Percentiles rank a stretch among this genome's conserved stretches.
Conservation (phyloP, 1,140 invertebrate genomes). For the Macrostomum lignano region DNA sequence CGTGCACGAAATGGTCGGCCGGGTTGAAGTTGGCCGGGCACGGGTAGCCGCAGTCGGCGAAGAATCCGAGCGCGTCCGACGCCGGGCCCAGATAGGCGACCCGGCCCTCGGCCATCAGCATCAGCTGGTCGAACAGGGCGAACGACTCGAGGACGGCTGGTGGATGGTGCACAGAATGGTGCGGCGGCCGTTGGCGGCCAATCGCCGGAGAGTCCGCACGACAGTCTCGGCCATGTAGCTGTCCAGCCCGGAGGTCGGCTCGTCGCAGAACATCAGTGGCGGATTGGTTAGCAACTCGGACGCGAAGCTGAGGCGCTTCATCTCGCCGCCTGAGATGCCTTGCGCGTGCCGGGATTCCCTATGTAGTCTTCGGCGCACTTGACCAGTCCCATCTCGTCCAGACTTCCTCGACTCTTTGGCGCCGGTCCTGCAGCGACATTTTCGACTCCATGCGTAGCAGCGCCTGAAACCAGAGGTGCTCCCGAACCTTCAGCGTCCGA, state of each 20-base stretch:
- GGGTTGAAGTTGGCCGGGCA: conserved; percentile 38
- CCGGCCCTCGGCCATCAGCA: conserved; percentile 3
- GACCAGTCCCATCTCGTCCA: conserved; percentile 48
- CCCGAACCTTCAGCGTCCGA: conserved; percentile 32
- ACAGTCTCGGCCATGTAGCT: conserved; percentile 69
- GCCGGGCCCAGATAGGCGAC: neutral
- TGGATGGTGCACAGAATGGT: conserved; percentile 78
- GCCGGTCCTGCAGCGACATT: conserved; percentile 42
- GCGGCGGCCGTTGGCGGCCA: conserved; percentile 47
- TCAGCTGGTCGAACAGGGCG: conserved; percentile 48
- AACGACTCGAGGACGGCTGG: conserved; percentile 72
- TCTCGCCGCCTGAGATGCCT: conserved; percentile 75
- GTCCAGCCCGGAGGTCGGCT: conserved; percentile 71
- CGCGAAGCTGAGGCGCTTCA: conserved; percentile 72
- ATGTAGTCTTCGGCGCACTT: conserved; percentile 50
- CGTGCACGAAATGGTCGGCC: conserved; percentile 29
- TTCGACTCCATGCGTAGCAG: conserved; percentile 60
- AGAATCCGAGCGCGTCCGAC: conserved; percentile 12
- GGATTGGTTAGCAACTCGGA: conserved; percentile 79
- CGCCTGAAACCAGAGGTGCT: conserved; percentile 39
- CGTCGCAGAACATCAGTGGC: conserved; percentile 75
- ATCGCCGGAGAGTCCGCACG: conserved; percentile 36
- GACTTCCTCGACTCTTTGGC: conserved; percentile 56
- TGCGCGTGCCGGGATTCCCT: conserved; percentile 28
- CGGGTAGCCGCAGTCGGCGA: conserved; percentile 35